Conservation (phyloP, 2,888 invertebrate species). For the Asteroscopus sphinx region DNA sequence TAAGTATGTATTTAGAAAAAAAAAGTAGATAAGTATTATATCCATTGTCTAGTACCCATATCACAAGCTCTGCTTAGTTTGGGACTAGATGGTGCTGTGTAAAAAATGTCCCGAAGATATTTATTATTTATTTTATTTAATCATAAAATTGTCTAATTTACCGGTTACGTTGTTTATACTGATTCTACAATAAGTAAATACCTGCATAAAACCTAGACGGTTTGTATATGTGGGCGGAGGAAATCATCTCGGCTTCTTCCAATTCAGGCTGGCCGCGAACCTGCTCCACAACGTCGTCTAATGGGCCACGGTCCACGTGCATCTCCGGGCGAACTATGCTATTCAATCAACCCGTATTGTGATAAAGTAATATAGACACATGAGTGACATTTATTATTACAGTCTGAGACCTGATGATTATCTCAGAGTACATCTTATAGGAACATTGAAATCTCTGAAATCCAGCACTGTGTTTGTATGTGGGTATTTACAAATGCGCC, state of each 20-base stretch:
- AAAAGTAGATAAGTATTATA: too few relatives aligned
- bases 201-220: constrained; percentile 76
- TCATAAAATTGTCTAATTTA: too few relatives aligned
- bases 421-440: too few relatives aligned
- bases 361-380: constrained; percentile 7
- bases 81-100: too few relatives aligned
- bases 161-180: neutral
- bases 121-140: too few relatives aligned
- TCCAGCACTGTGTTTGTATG: too few relatives aligned
- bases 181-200: constrained; percentile 36
- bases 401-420: neutral
- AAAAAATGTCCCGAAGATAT: too few relatives aligned
- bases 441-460: too few relatives aligned
- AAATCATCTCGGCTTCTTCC: constrained; percentile 84
- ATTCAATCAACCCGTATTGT: constrained; percentile 29
- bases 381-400: neutral
- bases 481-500: too few relatives aligned
- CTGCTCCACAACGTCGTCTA: constrained; percentile 85
- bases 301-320: constrained; percentile 81
- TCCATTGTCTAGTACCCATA: too few relatives aligned
- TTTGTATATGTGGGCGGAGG: constrained; percentile 79
- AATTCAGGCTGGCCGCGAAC: constrained; percentile 84
- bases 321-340: constrained; percentile 78
- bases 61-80: too few relatives aligned
- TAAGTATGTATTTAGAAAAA: too few relatives aligned